Conservation (phyloP, 1,140 invertebrate species). For the Drosophila sulfurigaster region DNA sequence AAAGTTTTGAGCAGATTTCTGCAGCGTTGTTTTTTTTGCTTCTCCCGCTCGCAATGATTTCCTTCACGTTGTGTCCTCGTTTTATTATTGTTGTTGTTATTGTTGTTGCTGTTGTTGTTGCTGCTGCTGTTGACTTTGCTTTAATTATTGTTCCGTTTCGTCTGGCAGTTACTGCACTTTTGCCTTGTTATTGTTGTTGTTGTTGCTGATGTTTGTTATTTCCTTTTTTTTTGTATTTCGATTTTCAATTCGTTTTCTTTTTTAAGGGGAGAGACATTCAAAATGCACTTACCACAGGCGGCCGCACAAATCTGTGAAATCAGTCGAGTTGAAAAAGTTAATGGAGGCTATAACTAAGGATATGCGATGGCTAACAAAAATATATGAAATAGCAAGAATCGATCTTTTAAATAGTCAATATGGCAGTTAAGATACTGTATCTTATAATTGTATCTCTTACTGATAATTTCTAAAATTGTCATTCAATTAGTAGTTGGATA, state of each 20-base stretch:
- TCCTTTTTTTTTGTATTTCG: slow-evolving; percentile 46
- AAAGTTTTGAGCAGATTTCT: slow-evolving; percentile 46
- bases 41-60: slow-evolving; percentile 9
- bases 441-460: no score
- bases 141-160: slow-evolving; percentile 82
- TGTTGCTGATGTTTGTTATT: slow-evolving; percentile 38
- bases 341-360: background rate
- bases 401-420: no score
- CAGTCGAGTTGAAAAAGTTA: slow-evolving; percentile 27
- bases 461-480: no score
- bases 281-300: slow-evolving; percentile 45
- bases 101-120: slow-evolving; percentile 34
- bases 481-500: no score
- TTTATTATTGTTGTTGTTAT: slow-evolving; percentile 47
- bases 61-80: slow-evolving; percentile 35
- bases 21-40: slow-evolving; percentile 41
- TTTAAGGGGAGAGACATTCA: slow-evolving; percentile 19
- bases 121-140: slow-evolving; percentile 70
- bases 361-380: no score
- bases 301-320: slow-evolving; percentile 39
- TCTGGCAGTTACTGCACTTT: slow-evolving; percentile 74
- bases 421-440: no score
- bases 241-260: slow-evolving; percentile 39
- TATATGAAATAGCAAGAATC: no score
- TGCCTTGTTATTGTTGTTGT: slow-evolving; percentile 34